phyloP scores from a whole-genome alignment of 2,888 invertebrate species.

The Neelides folsomi region DNA sequence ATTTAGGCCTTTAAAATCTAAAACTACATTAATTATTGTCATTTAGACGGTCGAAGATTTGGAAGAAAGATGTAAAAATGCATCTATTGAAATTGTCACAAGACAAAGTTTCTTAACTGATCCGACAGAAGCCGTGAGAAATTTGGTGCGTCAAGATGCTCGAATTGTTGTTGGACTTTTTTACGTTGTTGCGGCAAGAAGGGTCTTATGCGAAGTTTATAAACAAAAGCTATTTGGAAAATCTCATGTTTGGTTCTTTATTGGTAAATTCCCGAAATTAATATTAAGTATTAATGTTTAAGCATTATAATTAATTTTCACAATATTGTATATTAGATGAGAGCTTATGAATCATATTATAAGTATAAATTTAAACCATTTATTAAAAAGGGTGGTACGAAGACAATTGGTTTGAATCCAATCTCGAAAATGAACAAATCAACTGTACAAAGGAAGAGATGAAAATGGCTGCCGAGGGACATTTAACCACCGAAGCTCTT shows the following conservation, averaged over 20 bases:
- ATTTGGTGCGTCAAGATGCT: conserved; percentile 82
- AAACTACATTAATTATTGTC: conserved; percentile 20
- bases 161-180: conserved; percentile 95
- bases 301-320: no score
- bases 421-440: conserved; percentile 70
- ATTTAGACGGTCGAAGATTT: conserved; percentile 89
- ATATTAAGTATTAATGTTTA: no score
- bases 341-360: no score
- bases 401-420: conserved; percentile 94
- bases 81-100: conserved; percentile 87
- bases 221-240: conserved; percentile 86
- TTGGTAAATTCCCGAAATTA: conserved; percentile 72
- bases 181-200: conserved; percentile 91
- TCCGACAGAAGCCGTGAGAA: conserved; percentile 89
- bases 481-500: conserved; percentile 93
- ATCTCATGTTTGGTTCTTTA: conserved; percentile 97
- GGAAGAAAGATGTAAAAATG: conserved; percentile 80
- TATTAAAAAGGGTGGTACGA: conserved; percentile 75
- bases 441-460: conserved; percentile 88
- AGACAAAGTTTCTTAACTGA: conserved; percentile 94
- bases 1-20: no score
- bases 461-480: conserved; percentile 88
- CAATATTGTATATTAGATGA: no score
- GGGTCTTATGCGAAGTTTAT: conserved; percentile 93
- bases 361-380: no score